Percentiles rank a stretch among this genome's conserved stretches.
phyloP scores from a whole-genome alignment of 2,113 vertebrate species.

The Camelus dromedarius region DNA sequence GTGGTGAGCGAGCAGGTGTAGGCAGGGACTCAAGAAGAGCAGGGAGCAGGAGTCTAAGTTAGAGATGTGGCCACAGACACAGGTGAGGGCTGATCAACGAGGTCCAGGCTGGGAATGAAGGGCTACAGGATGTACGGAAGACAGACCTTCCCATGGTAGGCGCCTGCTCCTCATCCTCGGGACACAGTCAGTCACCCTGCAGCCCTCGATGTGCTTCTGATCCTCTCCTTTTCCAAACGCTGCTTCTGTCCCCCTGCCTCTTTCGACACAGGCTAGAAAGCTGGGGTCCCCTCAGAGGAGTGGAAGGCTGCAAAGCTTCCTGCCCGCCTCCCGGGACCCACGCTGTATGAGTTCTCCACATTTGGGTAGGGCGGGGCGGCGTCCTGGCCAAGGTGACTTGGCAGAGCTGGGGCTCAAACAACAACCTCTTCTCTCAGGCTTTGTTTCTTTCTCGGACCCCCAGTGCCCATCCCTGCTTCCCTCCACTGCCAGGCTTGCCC shows the following conservation, averaged over 20 bases:
- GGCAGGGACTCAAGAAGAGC: neutral
- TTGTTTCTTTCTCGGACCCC: neutral
- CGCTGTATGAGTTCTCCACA: neutral
- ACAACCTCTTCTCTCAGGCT: neutral
- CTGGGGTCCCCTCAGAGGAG: neutral
- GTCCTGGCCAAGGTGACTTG: accelerated
- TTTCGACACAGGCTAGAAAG: neutral
- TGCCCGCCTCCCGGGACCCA: neutral
- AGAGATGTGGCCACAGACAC: neutral
- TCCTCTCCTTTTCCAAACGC: neutral
- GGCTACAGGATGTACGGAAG: neutral
- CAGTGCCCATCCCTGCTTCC: neutral
- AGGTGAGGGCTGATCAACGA: neutral
- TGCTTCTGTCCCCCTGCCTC: neutral
- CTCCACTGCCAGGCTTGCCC: neutral
- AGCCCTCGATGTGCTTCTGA: neutral
- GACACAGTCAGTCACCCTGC: neutral
- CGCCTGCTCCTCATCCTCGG: neutral
- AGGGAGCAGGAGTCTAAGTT: neutral
- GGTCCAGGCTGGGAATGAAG: neutral
- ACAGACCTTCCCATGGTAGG: neutral
- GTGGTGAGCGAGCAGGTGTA: neutral
- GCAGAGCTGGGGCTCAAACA: neutral
- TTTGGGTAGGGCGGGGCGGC: neutral
- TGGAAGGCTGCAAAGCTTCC: neutral